Evolutionary conservation across 2,888 invertebrate genomes (phyloP), one percentile per base, ranked within the genome.

Genomic region (Salpingus planirostris): DNA sequence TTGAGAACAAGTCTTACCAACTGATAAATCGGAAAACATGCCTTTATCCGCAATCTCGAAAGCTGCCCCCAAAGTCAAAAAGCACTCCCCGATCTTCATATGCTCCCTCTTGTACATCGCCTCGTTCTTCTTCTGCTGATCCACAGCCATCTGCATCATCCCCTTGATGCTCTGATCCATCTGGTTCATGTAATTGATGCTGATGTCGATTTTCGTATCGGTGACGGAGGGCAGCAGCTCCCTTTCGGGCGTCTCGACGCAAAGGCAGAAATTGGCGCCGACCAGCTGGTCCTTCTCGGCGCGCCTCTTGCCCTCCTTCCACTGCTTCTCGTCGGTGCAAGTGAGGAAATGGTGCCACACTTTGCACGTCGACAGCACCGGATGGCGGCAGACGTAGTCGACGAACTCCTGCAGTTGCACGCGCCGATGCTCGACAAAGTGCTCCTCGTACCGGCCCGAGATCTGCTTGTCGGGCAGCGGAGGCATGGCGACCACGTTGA

Each of bases 381-480:
- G 97, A 71, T 98, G 97, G 33, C 89, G 75, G 60, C 95, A 93
- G 57, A 98, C 91, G 71, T 93, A 88, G 68, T 95, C 87, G 2
- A 97, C 87, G 74, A 97, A 98, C 53, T 91, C 84, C 63, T 97
- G 96, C 24, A 98, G 70, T 57, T 93, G 92, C 24, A 86, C 84
- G 60, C 93, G 78, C 32, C 98, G 77, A 57, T 92, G 89, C 57
- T 95, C 92, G 49, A 98, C 91, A 52, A 98, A 86, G 54, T 93
- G 90, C 51, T 96, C 95, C 64, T 98, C 97, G 66, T 95, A 97
- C 29, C 95, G 75, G 4, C 95, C 95, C 21, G 95, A 87, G 43
- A 98, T 91, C 65, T 96, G 93, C 67, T 98, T 98, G 60, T 97
- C 97, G 7, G 98, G 98, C 42, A 98, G 65, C 2, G 97, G 96